These are phyloP conservation scores for Hanleya hanleyi DNA, from an alignment of 2,888 invertebrate genomes.

Conservation along the genomic window DNA sequence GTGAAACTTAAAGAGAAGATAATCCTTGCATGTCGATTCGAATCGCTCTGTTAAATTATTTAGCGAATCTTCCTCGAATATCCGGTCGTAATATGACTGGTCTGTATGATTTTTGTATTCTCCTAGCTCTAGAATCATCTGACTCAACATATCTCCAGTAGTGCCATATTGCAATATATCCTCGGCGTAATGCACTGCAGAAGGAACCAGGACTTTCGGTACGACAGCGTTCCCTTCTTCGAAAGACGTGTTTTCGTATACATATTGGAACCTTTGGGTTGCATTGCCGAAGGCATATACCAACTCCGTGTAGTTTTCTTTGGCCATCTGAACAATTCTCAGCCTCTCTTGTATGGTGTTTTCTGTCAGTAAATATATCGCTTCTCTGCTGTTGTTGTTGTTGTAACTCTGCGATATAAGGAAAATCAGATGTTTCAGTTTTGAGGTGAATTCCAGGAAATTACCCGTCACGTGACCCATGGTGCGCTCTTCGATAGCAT, in stretches of 20 bases:
- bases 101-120: background rate
- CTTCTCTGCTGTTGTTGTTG: constrained; percentile 9
- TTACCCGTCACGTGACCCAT: constrained; percentile 20
- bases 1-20: background rate
- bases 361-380: constrained; percentile 38
- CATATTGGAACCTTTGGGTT: constrained; percentile 17
- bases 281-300: constrained; percentile 50
- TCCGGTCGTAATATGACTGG: too few species aligned
- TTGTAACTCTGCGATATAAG: background rate
- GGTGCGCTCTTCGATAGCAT: constrained; percentile 61
- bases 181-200: background rate
- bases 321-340: constrained; percentile 45
- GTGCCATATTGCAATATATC: background rate
- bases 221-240: background rate
- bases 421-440: background rate
- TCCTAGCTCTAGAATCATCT: background rate
- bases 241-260: background rate
- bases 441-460: background rate
- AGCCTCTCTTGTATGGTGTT: constrained; percentile 42
- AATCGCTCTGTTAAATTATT: too few species aligned
- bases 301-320: constrained; percentile 46
- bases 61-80: too few species aligned
- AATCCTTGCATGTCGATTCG: too few species aligned
- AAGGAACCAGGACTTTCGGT: background rate
- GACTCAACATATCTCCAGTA: background rate